Conservation (phyloP, 2,113 vertebrate species). For the Ceyx cyanopectus region DNA sequence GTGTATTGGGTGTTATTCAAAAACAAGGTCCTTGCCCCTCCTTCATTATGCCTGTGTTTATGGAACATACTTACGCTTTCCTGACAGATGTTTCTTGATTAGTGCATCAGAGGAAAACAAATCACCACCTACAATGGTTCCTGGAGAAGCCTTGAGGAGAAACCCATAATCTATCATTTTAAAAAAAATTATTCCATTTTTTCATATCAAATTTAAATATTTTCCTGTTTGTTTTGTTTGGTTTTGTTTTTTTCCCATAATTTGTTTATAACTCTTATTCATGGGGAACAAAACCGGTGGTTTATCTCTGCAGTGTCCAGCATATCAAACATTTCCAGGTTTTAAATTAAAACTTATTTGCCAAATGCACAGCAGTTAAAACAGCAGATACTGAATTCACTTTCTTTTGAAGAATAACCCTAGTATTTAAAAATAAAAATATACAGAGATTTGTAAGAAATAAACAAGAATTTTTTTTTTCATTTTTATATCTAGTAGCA, state of each 20-base stretch:
- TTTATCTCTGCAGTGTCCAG: conserved; percentile 9
- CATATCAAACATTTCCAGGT: neutral
- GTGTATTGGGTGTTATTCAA: neutral
- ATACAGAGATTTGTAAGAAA: neutral
- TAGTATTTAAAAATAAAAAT: neutral
- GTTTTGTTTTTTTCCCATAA: neutral
- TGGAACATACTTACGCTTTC: conserved; percentile 66
- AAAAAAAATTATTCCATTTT: neutral
- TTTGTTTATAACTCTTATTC: neutral
- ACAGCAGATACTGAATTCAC: neutral
- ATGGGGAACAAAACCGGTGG: neutral
- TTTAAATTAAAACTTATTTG: neutral
- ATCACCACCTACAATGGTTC: conserved; percentile 63
- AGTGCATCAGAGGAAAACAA: conserved; percentile 66
- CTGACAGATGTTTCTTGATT: conserved; percentile 67
- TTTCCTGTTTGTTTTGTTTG: neutral
- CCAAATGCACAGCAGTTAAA: neutral
- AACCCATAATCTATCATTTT: conserved; percentile 28
- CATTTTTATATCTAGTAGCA: neutral
- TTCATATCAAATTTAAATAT: conserved; percentile 11
- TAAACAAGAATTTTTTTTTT: neutral
- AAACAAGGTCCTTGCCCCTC: neutral
- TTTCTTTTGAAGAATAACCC: neutral
- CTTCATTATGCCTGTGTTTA: conserved; percentile 9
- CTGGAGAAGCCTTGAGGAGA: conserved; percentile 64